Evolutionary conservation across 2,797 vertebrate genomes (phyloP), one percentile per base, ranked within the genome.

Genomic region (Spea hammondii): DNA sequence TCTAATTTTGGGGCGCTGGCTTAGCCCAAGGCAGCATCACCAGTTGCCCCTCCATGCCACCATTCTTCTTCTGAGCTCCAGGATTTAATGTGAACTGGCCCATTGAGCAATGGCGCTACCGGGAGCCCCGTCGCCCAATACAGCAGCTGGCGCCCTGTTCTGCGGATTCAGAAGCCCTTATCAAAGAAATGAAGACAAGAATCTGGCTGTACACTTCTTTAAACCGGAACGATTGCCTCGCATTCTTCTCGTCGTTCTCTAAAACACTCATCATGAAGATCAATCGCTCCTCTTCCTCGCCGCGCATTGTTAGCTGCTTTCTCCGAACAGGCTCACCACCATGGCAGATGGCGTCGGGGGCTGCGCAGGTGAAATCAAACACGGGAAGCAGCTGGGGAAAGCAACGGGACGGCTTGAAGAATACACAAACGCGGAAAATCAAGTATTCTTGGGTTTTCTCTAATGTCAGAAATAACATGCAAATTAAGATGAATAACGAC

Each of bases 311-410:
- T 77, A 62, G 6, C 65, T 59, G 8, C 70, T 60, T 70, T 8
- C 10, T 14, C 8, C 44, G 44, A 10, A 50, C 49, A 62, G 66
- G 48, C 10, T 32, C 55, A 73, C 45, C 72, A 70, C 72, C 53
- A 48, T 57, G 46, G 59, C 78, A 80, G 72, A 80, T 80, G 78
- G 78, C 59, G 47, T 32, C 6, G 70, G 8, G 50, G 76, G 68
- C 67, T 65, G 48, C 13, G 67, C 73, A 80, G 78, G 78, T 80
- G 78, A 80, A 76, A 76, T 80, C 67, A 76, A 71, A 76, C 6
- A 62, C 73, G 8, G 73, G 68, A 57, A 66, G 74, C 79, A 80
- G 62, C 79, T 80, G 79, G 67, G 6, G 68, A 4, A 14, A 76
- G 73, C 79, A 76, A 74, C 72, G 60, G 73, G 79, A 68, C 59